phyloP scores from a whole-genome alignment of 2,113 vertebrate species.

The Urocitellus parryii region DNA sequence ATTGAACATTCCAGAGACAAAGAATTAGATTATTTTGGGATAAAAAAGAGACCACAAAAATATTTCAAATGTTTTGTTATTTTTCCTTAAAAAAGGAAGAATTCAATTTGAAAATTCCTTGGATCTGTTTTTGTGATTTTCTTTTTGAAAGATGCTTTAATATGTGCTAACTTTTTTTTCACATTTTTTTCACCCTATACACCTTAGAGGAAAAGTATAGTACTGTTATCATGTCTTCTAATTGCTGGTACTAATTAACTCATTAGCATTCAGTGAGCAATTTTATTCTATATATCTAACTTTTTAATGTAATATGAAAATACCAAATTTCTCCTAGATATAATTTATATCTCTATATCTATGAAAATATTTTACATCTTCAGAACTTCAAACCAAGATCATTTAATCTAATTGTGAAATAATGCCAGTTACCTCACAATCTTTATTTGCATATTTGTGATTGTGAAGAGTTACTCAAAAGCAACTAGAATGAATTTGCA shows the following conservation, averaged over 20 bases:
- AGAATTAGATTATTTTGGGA: not conserved
- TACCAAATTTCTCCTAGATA: not conserved
- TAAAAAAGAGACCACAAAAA: not conserved
- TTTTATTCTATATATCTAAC: not conserved
- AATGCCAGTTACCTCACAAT: not conserved
- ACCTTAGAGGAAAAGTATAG: not conserved
- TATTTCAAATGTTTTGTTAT: not conserved
- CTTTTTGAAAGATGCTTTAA: not conserved
- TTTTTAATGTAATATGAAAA: not conserved
- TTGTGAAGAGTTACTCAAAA: not conserved
- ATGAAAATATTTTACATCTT: not conserved
- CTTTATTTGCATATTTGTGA: not conserved
- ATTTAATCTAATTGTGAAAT: not conserved
- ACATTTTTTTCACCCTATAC: not conserved
- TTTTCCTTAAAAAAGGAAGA: not conserved
- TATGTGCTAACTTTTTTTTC: not conserved
- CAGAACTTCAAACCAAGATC: not conserved
- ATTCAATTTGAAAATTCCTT: not conserved
- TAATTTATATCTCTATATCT: not conserved
- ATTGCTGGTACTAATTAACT: not conserved
- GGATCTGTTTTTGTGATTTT: not conserved
- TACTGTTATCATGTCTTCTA: not conserved
- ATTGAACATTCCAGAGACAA: not conserved
- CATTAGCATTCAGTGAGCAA: not conserved
- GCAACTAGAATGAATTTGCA: not conserved